Evolutionary conservation across 1,140 invertebrate genomes (phyloP).

Genomic region (Tetragonula clypearis): DNA sequence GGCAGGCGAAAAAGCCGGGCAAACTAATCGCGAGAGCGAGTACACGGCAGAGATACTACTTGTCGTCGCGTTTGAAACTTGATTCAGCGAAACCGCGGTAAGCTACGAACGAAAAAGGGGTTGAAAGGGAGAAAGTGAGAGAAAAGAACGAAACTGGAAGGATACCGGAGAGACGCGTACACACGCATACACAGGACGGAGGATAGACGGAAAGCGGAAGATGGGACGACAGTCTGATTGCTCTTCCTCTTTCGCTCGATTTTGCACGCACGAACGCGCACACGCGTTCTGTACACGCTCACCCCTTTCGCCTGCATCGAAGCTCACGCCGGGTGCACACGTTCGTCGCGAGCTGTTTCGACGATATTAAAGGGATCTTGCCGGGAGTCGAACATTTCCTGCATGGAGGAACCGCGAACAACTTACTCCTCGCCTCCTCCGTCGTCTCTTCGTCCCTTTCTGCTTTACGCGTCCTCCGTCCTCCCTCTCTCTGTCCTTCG

Average conservation of each 20-base stretch:
- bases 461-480: not conserved
- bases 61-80: constrained; percentile 7
- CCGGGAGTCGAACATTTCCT: constrained; percentile 60
- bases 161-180: not conserved
- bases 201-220: constrained; percentile 21
- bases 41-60: not conserved
- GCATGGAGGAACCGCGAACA: constrained; percentile 75
- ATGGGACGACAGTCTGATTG: constrained; percentile 53
- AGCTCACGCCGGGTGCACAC: constrained; percentile 14
- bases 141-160: not conserved
- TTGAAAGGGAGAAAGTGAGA: not conserved
- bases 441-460: no score
- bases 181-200: not conserved
- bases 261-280: constrained; percentile 12
- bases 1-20: not conserved
- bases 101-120: not conserved
- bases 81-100: constrained; percentile 31
- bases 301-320: constrained; percentile 16
- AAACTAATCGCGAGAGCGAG: constrained; percentile 16
- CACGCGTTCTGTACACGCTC: constrained; percentile 3
- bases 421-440: constrained; percentile 68
- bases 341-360: constrained; percentile 52
- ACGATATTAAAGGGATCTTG: constrained; percentile 72
- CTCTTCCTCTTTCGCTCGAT: constrained; percentile 49
- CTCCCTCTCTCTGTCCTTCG: not conserved